These are phyloP conservation scores for Dolichomitus sp. DNA, from an alignment of 2,888 invertebrate species.

Conservation along the genomic window DNA sequence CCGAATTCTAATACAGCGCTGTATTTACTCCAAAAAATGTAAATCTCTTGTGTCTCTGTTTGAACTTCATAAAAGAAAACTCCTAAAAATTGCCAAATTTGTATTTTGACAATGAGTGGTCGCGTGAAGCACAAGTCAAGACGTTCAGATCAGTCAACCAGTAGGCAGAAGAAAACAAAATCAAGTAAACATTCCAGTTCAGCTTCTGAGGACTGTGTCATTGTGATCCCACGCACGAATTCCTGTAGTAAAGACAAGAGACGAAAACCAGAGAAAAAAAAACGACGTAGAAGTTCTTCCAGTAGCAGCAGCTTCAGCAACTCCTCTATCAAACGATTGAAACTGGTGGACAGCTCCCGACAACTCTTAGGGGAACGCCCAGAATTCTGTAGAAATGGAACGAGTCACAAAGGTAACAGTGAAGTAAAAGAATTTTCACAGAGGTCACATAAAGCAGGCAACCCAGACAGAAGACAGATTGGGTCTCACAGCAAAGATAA, in stretches of 20 bases:
- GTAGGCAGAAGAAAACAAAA: constrained; percentile 70
- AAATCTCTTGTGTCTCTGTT: background rate
- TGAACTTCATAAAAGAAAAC: background rate
- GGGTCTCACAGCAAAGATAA: background rate
- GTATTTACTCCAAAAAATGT: background rate
- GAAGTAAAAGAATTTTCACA: background rate
- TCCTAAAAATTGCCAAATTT: background rate
- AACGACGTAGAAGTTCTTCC: constrained; percentile 72
- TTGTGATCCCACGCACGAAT: constrained; percentile 71
- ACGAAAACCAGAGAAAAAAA: constrained; percentile 68
- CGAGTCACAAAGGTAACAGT: background rate
- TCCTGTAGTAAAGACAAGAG: constrained; percentile 76
- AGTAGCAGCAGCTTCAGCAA: constrained; percentile 69
- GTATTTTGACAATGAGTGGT: constrained; percentile 72
- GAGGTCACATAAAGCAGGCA: background rate
- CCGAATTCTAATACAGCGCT: background rate
- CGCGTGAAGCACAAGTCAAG: constrained; percentile 70
- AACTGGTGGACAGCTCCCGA: background rate
- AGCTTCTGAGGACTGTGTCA: constrained; percentile 69
- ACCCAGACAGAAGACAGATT: background rate
- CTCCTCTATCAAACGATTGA: background rate
- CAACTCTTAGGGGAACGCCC: constrained; percentile 15
- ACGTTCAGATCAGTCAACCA: constrained; percentile 66
- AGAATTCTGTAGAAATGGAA: constrained; percentile 19
- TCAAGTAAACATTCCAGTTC: constrained; percentile 70